Evolutionary conservation across 1,140 invertebrate species (phyloP).

Genomic region (Bombus impatiens): DNA sequence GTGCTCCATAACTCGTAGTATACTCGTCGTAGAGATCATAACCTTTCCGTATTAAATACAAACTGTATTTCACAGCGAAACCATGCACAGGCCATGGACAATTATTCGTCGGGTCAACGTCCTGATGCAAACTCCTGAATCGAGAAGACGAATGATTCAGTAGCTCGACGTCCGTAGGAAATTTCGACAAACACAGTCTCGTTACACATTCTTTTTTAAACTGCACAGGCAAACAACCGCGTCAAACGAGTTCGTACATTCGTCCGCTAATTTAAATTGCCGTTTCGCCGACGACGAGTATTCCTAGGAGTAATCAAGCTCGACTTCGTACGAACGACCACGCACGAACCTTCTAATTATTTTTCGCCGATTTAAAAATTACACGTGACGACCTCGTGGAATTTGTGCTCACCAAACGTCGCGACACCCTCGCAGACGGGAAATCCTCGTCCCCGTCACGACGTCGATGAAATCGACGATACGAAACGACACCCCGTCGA

Average conservation of each 20-base stretch:
- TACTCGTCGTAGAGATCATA: too few relatives aligned
- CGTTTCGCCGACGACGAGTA: conserved; percentile 57
- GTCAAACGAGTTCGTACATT: conserved; percentile 21
- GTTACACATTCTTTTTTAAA: conserved; percentile 34
- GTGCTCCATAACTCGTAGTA: too few relatives aligned
- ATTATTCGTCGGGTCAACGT: background rate
- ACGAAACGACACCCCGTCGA: conserved; percentile 22
- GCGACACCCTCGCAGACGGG: background rate
- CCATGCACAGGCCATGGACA: background rate
- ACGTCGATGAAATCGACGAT: background rate
- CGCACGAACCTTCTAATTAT: conserved; percentile 55
- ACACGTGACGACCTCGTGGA: background rate
- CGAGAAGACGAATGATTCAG: conserved; percentile 7
- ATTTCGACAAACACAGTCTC: conserved; percentile 12
- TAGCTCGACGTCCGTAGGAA: background rate
- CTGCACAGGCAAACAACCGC: background rate
- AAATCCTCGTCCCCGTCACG: background rate
- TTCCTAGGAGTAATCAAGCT: conserved; percentile 60
- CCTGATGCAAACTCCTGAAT: background rate
- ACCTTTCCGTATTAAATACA: too few relatives aligned
- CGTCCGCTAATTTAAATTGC: conserved; percentile 66
- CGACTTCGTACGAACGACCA: background rate
- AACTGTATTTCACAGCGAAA: too few relatives aligned
- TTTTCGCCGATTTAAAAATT: conserved; percentile 52
- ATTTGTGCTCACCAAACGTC: background rate